A percentile compares a stretch with the other conserved stretches of the same genome.
phyloP scores from a whole-genome alignment of 1,140 invertebrate genomes.

The Zaprionus ornatus region DNA sequence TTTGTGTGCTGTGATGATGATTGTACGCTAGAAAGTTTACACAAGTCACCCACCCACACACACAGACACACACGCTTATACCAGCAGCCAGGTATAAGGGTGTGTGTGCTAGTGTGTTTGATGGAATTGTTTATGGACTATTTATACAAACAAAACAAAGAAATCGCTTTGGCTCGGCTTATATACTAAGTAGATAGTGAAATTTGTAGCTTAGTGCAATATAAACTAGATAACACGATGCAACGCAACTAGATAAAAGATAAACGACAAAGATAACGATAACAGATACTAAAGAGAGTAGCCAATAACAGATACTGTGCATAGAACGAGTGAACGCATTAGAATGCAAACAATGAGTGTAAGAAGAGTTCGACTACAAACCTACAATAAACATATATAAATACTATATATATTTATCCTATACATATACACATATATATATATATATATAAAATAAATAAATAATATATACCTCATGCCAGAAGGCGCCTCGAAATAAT shows the following conservation, averaged over 20 bases:
- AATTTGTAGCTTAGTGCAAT: conserved; percentile 63
- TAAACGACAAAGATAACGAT: conserved; percentile 27
- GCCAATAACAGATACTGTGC: conserved; percentile 59
- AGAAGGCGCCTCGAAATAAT: conserved; percentile 35
- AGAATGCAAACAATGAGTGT: conserved; percentile 14
- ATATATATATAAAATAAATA: conserved; percentile 46
- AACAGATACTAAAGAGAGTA: conserved; percentile 36
- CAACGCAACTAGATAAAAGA: conserved; percentile 14
- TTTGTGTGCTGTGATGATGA: conserved; percentile 66
- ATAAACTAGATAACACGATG: conserved; percentile 10
- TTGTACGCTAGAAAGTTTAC: conserved; percentile 51
- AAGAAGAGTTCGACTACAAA: conserved; percentile 20
- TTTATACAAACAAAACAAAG: conserved; percentile 48
- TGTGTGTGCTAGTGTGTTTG: conserved; percentile 14
- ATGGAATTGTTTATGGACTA: conserved; percentile 55
- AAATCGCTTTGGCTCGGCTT: conserved; percentile 54
- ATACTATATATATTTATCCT: conserved; percentile 23
- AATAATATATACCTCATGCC: conserved; percentile 61
- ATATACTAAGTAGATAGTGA: conserved; percentile 47
- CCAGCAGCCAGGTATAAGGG: conserved; percentile 53
- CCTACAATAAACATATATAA: conserved; percentile 25
- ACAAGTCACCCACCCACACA: conserved; percentile 7
- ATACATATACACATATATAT: conserved; percentile 24
- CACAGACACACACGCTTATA: conserved; percentile 23
- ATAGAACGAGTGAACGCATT: conserved; percentile 51